Conservation (phyloP, 2,888 invertebrate genomes). For the Balanococcus diminutus region DNA sequence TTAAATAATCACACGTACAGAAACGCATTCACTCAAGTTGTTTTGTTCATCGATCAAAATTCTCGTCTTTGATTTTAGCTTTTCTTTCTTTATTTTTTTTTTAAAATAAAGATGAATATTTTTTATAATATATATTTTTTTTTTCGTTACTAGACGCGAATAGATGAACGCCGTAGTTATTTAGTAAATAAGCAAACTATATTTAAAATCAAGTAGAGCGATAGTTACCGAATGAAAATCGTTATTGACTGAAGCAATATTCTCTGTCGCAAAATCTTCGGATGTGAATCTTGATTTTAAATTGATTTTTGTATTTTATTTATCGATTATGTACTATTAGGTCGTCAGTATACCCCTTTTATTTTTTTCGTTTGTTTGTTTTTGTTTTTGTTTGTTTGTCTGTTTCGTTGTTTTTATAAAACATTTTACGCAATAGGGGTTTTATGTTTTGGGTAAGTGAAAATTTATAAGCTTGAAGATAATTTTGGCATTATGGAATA, state of each 20-base stretch:
- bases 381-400: background rate
- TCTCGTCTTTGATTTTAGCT: background rate
- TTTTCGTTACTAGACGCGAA: constrained; percentile 33
- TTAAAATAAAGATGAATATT: background rate
- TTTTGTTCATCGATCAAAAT: constrained; percentile 39
- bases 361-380: background rate
- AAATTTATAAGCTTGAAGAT: background rate
- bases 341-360: background rate
- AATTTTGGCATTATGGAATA: background rate
- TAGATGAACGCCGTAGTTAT: constrained; percentile 21
- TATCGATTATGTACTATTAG: background rate
- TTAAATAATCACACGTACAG: background rate
- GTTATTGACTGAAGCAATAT: constrained; percentile 44
- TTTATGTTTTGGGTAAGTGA: background rate
- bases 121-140: background rate
- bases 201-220: constrained; percentile 44
- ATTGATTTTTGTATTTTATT: constrained; percentile 27
- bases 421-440: constrained; percentile 6
- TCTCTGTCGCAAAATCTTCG: constrained; percentile 28
- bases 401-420: background rate
- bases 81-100: background rate
- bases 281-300: background rate
- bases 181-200: constrained; percentile 28
- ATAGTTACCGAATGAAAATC: constrained; percentile 42
- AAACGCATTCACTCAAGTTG: constrained; percentile 8